These are phyloP conservation scores for Ylistrum balloti DNA, from an alignment of 1,140 invertebrate genomes.

Conservation along the genomic window DNA sequence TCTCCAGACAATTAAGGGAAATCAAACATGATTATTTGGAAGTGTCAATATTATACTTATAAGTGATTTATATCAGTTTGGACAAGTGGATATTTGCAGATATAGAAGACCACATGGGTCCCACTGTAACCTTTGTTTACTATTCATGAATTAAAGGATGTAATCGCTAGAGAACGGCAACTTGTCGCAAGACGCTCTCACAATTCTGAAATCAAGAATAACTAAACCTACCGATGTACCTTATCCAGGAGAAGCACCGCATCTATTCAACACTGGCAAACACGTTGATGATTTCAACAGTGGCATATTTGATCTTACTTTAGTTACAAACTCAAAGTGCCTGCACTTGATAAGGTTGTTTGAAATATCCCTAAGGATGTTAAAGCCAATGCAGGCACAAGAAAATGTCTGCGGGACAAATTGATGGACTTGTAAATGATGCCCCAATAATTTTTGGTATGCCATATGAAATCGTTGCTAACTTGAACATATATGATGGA, in stretches of 20 bases:
- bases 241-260: neutral
- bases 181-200: neutral
- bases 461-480: conserved; percentile 43
- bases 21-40: conserved; percentile 29
- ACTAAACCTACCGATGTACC: neutral
- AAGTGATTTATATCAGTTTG: conserved; percentile 44
- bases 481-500: conserved; percentile 46
- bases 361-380: neutral
- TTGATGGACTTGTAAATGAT: conserved; percentile 32
- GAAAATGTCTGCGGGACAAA: neutral
- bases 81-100: conserved; percentile 46
- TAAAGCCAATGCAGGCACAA: neutral
- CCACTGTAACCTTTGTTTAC: neutral
- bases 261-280: neutral
- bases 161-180: neutral
- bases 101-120: neutral
- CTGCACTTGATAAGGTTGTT: neutral
- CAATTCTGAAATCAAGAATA: neutral
- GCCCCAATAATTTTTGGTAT: conserved; percentile 14
- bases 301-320: neutral
- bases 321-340: neutral
- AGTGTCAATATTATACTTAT: conserved; percentile 23
- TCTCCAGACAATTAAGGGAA: conserved; percentile 40
- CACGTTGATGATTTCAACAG: conserved; percentile 42
- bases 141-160: neutral